Base-by-base conservation (phyloP, 2,113 vertebrate species). In the Lophotis ruficrista region DNA sequence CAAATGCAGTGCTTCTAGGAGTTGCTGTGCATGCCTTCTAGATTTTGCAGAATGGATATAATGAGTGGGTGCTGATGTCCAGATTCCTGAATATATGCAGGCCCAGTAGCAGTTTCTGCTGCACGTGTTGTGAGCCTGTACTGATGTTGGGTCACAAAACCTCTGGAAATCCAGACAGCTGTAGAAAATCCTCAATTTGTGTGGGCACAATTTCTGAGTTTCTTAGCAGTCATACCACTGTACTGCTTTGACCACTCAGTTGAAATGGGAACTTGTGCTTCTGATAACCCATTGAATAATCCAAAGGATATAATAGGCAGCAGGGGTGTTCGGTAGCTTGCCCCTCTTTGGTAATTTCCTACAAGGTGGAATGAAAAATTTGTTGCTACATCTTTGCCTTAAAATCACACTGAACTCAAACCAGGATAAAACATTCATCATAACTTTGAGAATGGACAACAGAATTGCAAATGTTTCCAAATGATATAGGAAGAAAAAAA, bases 41-140 rank as follows among this genome's bases (percentile, higher is more conserved):
- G n/a, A 18, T 83, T 79, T 71, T 93, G n/a, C 28, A 83, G 60
- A 45, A 35, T 51, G 25, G 10, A 1, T 89, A 2, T 48, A 43
- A 37, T 16, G 25, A 31, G 11, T 23, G 5, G 20, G 35, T 77
- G 43, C 83, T 37, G 16, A 54, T 69, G 27, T 37, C 45, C 38
- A 38, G 47, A 12, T 43, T 71, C 23, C 23, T 76, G 57, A 62
- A 6, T 10, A 3, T 31, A 4, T 37, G 27, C 5, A 23, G 53
- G 16, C 22, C n/a, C n/a, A 33, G 51, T 18, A 61, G 38, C 13
- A 72, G 18, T 60, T 91, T 45, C 45, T 90, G 33, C 12, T 48
- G 50, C 54, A 30, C 0, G 0, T 16, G 2, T 17, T 57, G 31
- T 64, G 62, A 65, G 37, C 4, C 1, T 4, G 14, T 37, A 13